These are phyloP conservation scores for Drosophila ohnishii DNA, from an alignment of 1,140 invertebrate genomes.

Conservation along the genomic window DNA sequence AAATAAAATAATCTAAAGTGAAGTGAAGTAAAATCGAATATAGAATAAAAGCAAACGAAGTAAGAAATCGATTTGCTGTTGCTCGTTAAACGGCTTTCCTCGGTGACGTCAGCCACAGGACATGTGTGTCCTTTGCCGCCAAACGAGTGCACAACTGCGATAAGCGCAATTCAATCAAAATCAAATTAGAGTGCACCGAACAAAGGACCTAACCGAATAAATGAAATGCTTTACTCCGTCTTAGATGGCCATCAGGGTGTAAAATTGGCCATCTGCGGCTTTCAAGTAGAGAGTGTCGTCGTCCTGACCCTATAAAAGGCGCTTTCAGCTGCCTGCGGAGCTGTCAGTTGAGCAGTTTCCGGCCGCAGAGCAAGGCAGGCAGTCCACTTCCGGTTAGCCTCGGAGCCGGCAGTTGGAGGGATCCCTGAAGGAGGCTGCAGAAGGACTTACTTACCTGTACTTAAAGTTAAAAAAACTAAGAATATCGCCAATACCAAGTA, in stretches of 20 bases:
- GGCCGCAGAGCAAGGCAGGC: background rate
- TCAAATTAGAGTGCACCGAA: conserved; percentile 70
- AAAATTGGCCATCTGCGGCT: conserved; percentile 59
- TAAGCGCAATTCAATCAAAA: conserved; percentile 78
- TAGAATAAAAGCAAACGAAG: conserved; percentile 13
- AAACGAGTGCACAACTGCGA: conserved; percentile 70
- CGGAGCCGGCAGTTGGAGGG: conserved; percentile 17
- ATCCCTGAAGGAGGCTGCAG: background rate
- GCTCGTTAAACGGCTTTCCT: conserved; percentile 10
- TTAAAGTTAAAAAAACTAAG: conserved; percentile 1
- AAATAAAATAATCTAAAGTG: background rate
- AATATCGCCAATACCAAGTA: conserved; percentile 24
- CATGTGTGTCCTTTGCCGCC: background rate
- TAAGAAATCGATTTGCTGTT: conserved; percentile 24
- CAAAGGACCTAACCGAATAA: conserved; percentile 51
- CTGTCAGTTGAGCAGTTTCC: conserved; percentile 32
- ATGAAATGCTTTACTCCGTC: conserved; percentile 15
- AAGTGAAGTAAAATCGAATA: background rate
- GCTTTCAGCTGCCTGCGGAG: conserved; percentile 2
- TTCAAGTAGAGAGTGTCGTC: background rate
- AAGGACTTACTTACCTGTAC: background rate
- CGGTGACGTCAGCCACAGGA: conserved; percentile 49
- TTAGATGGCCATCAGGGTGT: conserved; percentile 64
- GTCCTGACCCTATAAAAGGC: conserved; percentile 55
- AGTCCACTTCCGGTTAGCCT: conserved; percentile 16